These are phyloP conservation scores for Platycheirus albimanus DNA, from an alignment of 2,888 invertebrate genomes.

Conservation along the genomic window DNA sequence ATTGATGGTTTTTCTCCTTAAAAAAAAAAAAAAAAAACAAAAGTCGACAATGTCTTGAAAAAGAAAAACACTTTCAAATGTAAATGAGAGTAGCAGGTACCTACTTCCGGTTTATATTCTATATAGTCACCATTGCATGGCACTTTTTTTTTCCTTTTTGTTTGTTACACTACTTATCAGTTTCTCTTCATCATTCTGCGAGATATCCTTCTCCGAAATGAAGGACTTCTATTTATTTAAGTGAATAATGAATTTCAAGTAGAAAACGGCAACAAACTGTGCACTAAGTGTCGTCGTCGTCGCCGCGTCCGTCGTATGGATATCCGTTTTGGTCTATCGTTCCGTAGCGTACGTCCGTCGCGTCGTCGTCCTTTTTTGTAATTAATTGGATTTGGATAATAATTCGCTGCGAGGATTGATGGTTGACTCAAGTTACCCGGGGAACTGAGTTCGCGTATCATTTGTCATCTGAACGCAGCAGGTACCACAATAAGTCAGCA, in stretches of 20 bases:
- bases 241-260: slow-evolving; percentile 71
- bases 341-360: neutral
- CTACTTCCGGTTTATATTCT: slow-evolving; percentile 52
- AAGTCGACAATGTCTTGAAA: slow-evolving; percentile 52
- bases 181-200: slow-evolving; percentile 39
- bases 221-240: slow-evolving; percentile 68
- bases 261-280: slow-evolving; percentile 63
- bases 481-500: slow-evolving; percentile 52
- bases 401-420: slow-evolving; percentile 71
- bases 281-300: slow-evolving; percentile 52
- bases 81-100: slow-evolving; percentile 66
- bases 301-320: slow-evolving; percentile 18
- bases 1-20: slow-evolving; percentile 49
- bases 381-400: slow-evolving; percentile 74
- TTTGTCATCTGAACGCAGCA: slow-evolving; percentile 72
- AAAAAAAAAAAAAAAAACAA: slow-evolving; percentile 14
- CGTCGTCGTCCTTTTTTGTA: slow-evolving; percentile 33
- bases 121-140: slow-evolving; percentile 67
- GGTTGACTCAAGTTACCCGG: slow-evolving; percentile 58
- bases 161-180: slow-evolving; percentile 37
- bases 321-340: neutral
- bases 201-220: slow-evolving; percentile 32
- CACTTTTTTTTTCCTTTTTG: slow-evolving; percentile 35
- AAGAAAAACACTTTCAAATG: slow-evolving; percentile 44
- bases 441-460: slow-evolving; percentile 62